A percentile compares a stretch with the other conserved stretches of the same genome.
Conservation (phyloP, 2,113 vertebrate species). For the Corythornis vintsioides region DNA sequence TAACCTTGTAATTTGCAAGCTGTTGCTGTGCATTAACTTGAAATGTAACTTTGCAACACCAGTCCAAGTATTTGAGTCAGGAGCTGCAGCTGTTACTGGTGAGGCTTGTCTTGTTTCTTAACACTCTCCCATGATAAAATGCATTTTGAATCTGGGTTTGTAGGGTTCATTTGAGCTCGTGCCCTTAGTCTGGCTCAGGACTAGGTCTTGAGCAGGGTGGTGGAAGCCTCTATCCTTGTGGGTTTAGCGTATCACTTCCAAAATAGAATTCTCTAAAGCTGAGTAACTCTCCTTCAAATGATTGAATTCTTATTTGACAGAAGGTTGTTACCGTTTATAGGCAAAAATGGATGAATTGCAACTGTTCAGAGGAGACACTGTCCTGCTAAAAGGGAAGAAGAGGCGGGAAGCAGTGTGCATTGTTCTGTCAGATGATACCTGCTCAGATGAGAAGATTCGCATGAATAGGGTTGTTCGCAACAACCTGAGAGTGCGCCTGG, state of each 20-base stretch:
- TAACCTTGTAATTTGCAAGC: background rate
- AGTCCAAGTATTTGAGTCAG: background rate
- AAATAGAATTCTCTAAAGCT: background rate
- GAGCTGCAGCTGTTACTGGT: background rate
- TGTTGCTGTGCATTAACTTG: background rate
- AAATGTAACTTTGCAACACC: background rate
- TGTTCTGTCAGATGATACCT: conserved; percentile 96
- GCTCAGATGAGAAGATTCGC: conserved; percentile 98
- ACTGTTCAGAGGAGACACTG: conserved; percentile 97
- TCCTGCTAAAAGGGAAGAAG: conserved; percentile 97
- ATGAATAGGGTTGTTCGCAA: conserved; percentile 99
- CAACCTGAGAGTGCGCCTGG: conserved; percentile 93
- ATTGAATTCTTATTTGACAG: background rate
- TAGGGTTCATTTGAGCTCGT: background rate
- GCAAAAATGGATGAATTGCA: conserved; percentile 98
- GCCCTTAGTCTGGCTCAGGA: background rate
- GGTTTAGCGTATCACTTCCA: background rate
- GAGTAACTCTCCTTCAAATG: background rate
- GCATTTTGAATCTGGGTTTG: background rate
- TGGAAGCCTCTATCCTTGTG: background rate
- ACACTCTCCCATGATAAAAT: background rate
- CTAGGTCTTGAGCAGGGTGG: background rate
- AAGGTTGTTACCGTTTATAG: conserved; percentile 64
- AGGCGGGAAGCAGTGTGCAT: conserved; percentile 97
- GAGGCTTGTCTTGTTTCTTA: background rate